Conservation (phyloP, 2,888 invertebrate species). For the Helicoverpa assulta region DNA sequence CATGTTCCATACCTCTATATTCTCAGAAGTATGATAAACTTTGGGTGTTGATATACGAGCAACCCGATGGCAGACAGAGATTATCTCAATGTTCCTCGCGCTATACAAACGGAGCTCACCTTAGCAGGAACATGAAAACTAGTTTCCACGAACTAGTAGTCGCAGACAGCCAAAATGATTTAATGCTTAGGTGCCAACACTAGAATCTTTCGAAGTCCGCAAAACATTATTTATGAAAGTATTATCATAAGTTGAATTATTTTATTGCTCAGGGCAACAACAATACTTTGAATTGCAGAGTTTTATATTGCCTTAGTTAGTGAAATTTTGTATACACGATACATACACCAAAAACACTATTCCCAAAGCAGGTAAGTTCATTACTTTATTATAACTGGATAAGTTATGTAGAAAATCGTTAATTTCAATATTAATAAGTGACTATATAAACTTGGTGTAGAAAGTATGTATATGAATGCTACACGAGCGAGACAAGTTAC, state of each 20-base stretch:
- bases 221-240: slow-evolving; percentile 64
- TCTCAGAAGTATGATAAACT: slow-evolving; percentile 41
- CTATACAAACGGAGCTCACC: slow-evolving; percentile 63
- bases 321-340: slow-evolving; percentile 1
- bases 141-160: slow-evolving; percentile 59
- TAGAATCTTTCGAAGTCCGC: slow-evolving; percentile 58
- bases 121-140: slow-evolving; percentile 63
- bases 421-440: too few species aligned
- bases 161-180: slow-evolving; percentile 65
- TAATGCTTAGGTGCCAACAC: slow-evolving; percentile 60
- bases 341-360: neutral
- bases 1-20: slow-evolving; percentile 40
- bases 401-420: too few species aligned
- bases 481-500: slow-evolving; percentile 33
- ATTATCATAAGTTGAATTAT: slow-evolving; percentile 65
- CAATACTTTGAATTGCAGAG: slow-evolving; percentile 46
- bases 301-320: slow-evolving; percentile 49
- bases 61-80: slow-evolving; percentile 62
- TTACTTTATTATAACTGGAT: too few species aligned
- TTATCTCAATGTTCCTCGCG: slow-evolving; percentile 62
- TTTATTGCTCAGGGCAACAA: slow-evolving; percentile 63
- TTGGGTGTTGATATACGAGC: slow-evolving; percentile 55
- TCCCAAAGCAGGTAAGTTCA: too few species aligned
- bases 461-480: slow-evolving; percentile 32
- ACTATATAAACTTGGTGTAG: neutral